Evolutionary conservation across 2,113 vertebrate species (phyloP).

Genomic region (Nanorana parkeri): DNA sequence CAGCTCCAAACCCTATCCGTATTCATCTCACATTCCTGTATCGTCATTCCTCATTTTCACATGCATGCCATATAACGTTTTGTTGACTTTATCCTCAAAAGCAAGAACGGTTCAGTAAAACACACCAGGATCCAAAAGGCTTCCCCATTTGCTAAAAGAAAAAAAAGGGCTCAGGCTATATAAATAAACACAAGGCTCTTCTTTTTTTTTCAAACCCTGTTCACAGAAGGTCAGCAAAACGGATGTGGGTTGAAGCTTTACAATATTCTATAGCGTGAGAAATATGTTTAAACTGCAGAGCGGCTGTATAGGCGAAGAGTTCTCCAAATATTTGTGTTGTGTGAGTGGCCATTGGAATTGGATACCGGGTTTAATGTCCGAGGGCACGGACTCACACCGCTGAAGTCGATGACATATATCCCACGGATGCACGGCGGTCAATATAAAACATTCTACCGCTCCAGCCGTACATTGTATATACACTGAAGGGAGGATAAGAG

Average conservation of each 20-base stretch:
- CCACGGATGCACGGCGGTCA: not conserved
- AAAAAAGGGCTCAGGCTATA: not conserved
- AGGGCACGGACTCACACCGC: not conserved
- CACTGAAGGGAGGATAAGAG: not conserved
- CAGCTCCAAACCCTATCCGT: not conserved
- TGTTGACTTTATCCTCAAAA: not conserved
- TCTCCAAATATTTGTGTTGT: slow-evolving; percentile 30
- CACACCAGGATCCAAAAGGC: not conserved
- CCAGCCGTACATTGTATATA: not conserved
- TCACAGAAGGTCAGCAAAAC: slow-evolving; percentile 9
- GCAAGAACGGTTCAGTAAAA: not conserved
- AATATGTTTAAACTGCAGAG: slow-evolving; percentile 20
- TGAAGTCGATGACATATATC: not conserved
- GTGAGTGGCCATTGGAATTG: not conserved
- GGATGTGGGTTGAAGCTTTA: slow-evolving; percentile 36
- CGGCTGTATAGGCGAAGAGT: slow-evolving; percentile 4
- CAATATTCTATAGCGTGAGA: slow-evolving; percentile 51
- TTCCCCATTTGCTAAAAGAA: not conserved
- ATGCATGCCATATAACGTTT: not conserved
- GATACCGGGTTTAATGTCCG: slow-evolving; percentile 7
- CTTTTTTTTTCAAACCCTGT: not conserved
- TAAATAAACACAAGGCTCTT: slow-evolving; percentile 21
- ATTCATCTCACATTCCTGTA: not conserved
- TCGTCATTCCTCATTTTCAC: slow-evolving; percentile 11
- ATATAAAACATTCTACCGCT: too few species aligned